Conservation (phyloP, 1,140 invertebrate species). For the Psix sp. region DNA sequence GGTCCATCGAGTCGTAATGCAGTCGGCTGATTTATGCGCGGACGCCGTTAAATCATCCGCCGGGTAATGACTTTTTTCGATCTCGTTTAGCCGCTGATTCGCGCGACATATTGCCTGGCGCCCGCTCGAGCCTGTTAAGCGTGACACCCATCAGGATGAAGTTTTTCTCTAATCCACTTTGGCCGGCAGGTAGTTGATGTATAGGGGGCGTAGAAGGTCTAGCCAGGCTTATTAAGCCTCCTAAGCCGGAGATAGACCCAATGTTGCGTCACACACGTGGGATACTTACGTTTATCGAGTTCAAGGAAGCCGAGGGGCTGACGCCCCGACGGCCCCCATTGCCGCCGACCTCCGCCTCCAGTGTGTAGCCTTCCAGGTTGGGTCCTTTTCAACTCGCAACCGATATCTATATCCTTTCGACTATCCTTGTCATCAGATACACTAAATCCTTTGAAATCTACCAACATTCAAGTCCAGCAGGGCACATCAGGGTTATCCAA, state of each 20-base stretch:
- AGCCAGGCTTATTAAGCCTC: no score
- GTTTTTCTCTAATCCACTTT: no score
- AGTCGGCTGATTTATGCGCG: slow-evolving; percentile 42
- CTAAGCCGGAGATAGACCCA: no score
- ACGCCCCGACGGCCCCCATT: slow-evolving; percentile 70
- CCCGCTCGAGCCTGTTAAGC: no score
- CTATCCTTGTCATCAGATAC: neutral
- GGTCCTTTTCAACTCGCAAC: neutral
- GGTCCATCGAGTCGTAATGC: slow-evolving; percentile 31
- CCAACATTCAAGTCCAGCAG: neutral
- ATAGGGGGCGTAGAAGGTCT: no score
- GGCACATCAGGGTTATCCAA: neutral
- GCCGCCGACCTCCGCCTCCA: slow-evolving; percentile 72
- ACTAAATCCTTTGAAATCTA: neutral
- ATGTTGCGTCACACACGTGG: slow-evolving; percentile 2
- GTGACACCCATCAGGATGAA: no score
- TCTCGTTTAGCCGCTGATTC: slow-evolving; percentile 1
- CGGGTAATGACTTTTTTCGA: slow-evolving; percentile 38
- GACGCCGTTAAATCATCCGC: slow-evolving; percentile 33
- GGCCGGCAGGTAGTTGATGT: no score
- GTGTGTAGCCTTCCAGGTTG: slow-evolving; percentile 63
- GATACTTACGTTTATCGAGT: slow-evolving; percentile 73
- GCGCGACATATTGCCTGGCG: slow-evolving; percentile 9
- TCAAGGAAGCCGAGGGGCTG: slow-evolving; percentile 69
- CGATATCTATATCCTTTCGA: neutral